phyloP scores from a whole-genome alignment of 2,888 invertebrate genomes.

The Psococerastis gibbosa region DNA sequence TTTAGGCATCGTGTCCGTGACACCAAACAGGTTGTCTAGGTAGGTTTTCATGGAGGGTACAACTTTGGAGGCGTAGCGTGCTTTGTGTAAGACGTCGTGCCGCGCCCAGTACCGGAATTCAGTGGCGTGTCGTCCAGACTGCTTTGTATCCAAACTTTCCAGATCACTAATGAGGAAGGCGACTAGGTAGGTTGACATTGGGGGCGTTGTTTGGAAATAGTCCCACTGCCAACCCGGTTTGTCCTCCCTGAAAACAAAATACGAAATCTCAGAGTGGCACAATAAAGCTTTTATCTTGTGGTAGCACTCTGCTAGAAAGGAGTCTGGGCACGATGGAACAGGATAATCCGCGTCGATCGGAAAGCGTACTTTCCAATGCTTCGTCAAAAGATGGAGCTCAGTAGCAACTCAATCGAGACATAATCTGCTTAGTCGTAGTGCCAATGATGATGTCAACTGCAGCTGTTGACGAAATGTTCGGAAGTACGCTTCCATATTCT shows the following conservation, averaged over 20 bases:
- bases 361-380: too few species aligned
- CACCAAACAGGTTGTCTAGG: constrained; percentile 26
- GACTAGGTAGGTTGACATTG: constrained; percentile 36
- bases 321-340: too few species aligned
- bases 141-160: constrained; percentile 15
- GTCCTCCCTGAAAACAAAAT: constrained; percentile 15
- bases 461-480: too few species aligned
- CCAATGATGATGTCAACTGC: too few species aligned
- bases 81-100: constrained; percentile 25
- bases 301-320: too few species aligned
- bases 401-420: too few species aligned
- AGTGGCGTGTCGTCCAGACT: background rate
- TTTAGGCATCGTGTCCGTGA: constrained; percentile 27
- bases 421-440: too few species aligned
- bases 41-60: constrained; percentile 27
- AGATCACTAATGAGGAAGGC: constrained; percentile 33
- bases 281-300: background rate
- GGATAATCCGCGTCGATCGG: too few species aligned
- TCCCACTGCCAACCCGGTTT: constrained; percentile 25
- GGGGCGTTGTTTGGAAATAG: constrained; percentile 24
- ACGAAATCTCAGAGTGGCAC: too few species aligned
- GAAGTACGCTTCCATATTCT: too few species aligned
- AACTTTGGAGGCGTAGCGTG: constrained; percentile 28
- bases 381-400: too few species aligned
- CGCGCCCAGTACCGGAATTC: constrained; percentile 25